Evolutionary conservation across 2,113 vertebrate genomes (phyloP).

Genomic region (Struthidea cinerea): DNA sequence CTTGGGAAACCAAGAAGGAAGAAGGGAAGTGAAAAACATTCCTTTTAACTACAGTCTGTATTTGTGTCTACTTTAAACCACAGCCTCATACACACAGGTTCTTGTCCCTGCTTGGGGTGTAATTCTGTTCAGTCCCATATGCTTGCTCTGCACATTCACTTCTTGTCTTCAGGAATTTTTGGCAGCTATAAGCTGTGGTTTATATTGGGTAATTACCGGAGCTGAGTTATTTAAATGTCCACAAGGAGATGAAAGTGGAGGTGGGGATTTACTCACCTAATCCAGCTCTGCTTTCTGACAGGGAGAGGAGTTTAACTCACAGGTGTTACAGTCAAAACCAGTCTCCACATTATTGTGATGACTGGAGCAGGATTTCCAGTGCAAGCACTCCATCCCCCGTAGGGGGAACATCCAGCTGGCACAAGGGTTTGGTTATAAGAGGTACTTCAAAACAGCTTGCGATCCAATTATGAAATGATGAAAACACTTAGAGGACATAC

Average conservation of each 20-base stretch:
- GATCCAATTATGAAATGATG: neutral
- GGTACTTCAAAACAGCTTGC: slow-evolving; percentile 5
- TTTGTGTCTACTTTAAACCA: neutral
- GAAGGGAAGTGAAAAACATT: neutral
- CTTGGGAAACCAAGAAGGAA: neutral
- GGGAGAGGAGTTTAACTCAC: neutral
- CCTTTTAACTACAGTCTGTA: neutral
- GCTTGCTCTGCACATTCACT: slow-evolving; percentile 17
- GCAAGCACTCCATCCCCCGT: neutral
- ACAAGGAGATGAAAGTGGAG: slow-evolving; percentile 12
- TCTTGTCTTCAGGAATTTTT: slow-evolving; percentile 25
- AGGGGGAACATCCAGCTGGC: neutral
- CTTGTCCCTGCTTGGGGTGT: neutral
- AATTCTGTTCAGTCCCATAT: neutral
- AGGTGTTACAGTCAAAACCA: neutral
- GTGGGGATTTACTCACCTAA: neutral
- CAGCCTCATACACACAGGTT: neutral
- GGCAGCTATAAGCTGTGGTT: slow-evolving; percentile 11
- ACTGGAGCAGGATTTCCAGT: neutral
- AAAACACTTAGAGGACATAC: neutral
- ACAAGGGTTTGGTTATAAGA: neutral
- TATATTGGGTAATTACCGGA: neutral
- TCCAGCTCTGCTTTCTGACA: neutral
- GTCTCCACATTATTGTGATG: neutral
- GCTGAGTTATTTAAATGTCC: slow-evolving; percentile 12